Base-by-base conservation (phyloP, 2,888 invertebrate species). In the Coenonympha arcania region DNA sequence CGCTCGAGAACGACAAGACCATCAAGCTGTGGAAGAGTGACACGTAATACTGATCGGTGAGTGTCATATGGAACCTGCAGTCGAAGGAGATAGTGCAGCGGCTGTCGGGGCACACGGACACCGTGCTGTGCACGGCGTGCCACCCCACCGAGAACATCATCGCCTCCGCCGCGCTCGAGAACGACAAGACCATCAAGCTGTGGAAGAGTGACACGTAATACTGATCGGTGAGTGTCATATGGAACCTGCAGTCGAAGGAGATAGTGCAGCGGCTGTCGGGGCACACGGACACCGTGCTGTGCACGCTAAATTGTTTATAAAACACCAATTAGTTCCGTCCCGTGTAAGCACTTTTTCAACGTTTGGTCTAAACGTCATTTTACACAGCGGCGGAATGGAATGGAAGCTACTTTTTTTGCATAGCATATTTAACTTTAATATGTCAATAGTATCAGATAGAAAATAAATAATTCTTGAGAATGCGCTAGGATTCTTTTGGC, bases 141-240 rank as follows among this genome's bases (percentile, higher is more conserved):
- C 99, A 99, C 80, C 99, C 99, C 51, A 97, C 97, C 39, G 97
- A 98, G 79, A 99, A 99, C 79, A 98, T 99, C 57, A 99, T 99
- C 63, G 99, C 99, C 2, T 99, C 99, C 0, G 99, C 98, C 34
- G 98, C 98, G 18, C 89, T 99, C 61, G 99, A 99, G 84, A 96
- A 96, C 72, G 99, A 99, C 82, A 98, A 98, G 88, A 98, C 98
- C 52, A 98, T 99, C 72, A 98, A 99, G 88, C 87, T 99, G 57
- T 99, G 99, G 99, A 95, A 95, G 81, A 98, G 98, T 85, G 99
- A 95, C 76, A 95, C 93, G 80, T 95, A 93, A 76, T 55, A 58
- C 42, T 55, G n/a, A 39, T 48, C 58, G 61, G 63, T 64, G 31
- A 55, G 44, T 34, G n/a, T n/a, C n/a, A n/a, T n/a, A 67, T 99